Base-by-base conservation (phyloP, 30 jellyfish, hydroid and myxozoan species). In the Aurelia coerulea region DNA sequence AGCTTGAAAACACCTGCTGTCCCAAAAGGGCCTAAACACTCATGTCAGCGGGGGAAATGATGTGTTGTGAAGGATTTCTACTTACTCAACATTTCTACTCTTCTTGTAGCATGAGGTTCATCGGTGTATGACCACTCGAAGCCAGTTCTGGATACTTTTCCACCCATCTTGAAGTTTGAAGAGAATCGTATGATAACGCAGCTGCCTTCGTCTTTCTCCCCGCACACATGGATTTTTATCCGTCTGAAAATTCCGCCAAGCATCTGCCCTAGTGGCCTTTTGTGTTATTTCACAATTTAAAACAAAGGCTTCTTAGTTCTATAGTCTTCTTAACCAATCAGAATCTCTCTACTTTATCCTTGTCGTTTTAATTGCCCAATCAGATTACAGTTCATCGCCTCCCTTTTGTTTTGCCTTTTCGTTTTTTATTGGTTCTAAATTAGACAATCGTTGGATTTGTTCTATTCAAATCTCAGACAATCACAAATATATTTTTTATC, bases 101-200 rank as follows among this genome's bases (percentile, higher is more conserved):
- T 69, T 74, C 99, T 88, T 71, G 95, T 50, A 15, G 96, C 97
- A 74, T 94, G 99, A 19, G 99, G 99, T 74, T 94, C 97, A 13
- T 94, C 95, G 7, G 90, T 53, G 33, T 80, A 72, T 15, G 92
- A 37, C 99, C 99, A 94, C 18, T 74, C 92, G 63, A 83, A 94
- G 49, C 85, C 95, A 14, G 88, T 81, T 65, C 90, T 74, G 23
- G 99, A 69, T 16, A 94, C 97, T 77, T 79, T 60, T 54, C 93
- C 99, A 42, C 97, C 97, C 99, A 94, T 94, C 10, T 52, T 88
- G 32, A 16, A 17, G 46, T 42, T 4, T 18, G 9, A 7, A 59
- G 63, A 60, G 5, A 10, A 18, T 19, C 51, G 29, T 46, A 14
- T 46, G 56, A 46, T 46, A 9, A 4, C 56, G 14, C 56, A 46